Evolutionary conservation across 2,888 invertebrate species (phyloP), one percentile per base, ranked within the genome.

Genomic region (Thyatira batis): DNA sequence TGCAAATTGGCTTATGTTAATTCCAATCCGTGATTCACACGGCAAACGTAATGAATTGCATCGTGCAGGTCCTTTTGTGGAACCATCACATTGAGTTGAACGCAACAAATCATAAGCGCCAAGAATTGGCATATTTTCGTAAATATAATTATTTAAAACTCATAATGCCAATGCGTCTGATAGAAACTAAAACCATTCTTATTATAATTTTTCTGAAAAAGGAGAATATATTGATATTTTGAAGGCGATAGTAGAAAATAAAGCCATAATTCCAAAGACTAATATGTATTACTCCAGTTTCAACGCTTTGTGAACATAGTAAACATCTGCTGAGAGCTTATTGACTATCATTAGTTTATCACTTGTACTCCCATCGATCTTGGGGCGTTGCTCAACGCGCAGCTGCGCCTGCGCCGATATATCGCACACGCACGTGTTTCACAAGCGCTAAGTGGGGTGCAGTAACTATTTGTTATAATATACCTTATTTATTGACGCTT

Each of bases 361-460:
- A 17, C 27, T 46, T 46, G 13, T 9, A 48, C 27, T 39, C 39
- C 39, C 39, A 13, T 20, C 17, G 27, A 45, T 23, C 13, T 9
- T 50, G 50, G 46, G 51, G 39, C 51, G 27, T 72, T 71, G 64
- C 67, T 43, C 53, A 64, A 67, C 52, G 54, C 58, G 64, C 76
- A 77, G 77, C 77, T 78, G 78, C 68, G 65, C 64, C 21, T 1
- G 55, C 55, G 61, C 54, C 50, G 57, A 28, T 50, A 58, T 58
- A 56, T 62, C 56, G 60, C 57, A 17, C 27, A 27, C 20, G 67
- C 59, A 64, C 61, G 63, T 61, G 64, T 70, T 73, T 65, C 71
- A 65, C 63, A 74, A 73, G 61, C 55, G 45, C 17, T 54, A 53
- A 57, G 51, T 55, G 46, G 53, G 63, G 54, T 49, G 43, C 17